phyloP scores from a whole-genome alignment of 1,140 invertebrate genomes.

The Leptopilina clavipes region DNA sequence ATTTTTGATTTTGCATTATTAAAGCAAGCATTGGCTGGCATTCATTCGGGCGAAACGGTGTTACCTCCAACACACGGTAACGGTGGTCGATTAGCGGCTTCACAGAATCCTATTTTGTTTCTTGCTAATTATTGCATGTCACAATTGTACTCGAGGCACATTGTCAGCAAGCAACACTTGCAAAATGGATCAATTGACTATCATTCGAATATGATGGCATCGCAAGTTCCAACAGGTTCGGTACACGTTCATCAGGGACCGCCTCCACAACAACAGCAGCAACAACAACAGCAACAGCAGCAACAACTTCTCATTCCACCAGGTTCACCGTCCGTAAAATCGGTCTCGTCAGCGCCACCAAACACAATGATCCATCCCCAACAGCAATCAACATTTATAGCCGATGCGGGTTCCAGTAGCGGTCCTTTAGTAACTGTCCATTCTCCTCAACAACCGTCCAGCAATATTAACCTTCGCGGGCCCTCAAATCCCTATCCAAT shows the following conservation, averaged over 20 bases:
- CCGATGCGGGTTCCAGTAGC: slow-evolving; percentile 62
- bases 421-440: slow-evolving; percentile 70
- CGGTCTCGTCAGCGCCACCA: slow-evolving; percentile 60
- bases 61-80: slow-evolving; percentile 68
- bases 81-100: slow-evolving; percentile 68
- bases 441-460: slow-evolving; percentile 70
- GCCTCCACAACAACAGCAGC: slow-evolving; percentile 60
- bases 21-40: slow-evolving; percentile 79
- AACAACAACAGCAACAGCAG: slow-evolving; percentile 47
- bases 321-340: slow-evolving; percentile 69
- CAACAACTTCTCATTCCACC: slow-evolving; percentile 69
- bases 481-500: slow-evolving; percentile 79
- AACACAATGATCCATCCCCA: slow-evolving; percentile 69
- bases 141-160: slow-evolving; percentile 82
- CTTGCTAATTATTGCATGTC: slow-evolving; percentile 85
- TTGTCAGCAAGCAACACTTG: slow-evolving; percentile 77
- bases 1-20: slow-evolving; percentile 80
- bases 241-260: slow-evolving; percentile 64
- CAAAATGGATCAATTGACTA: slow-evolving; percentile 78
- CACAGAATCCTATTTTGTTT: slow-evolving; percentile 81
- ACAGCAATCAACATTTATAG: slow-evolving; percentile 67
- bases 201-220: slow-evolving; percentile 65
- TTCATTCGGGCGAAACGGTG: slow-evolving; percentile 76
- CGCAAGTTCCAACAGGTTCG: slow-evolving; percentile 61
- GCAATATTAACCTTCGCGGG: slow-evolving; percentile 60